Conservation (phyloP, 2,113 vertebrate species). For the Ailuropoda melanoleuca region DNA sequence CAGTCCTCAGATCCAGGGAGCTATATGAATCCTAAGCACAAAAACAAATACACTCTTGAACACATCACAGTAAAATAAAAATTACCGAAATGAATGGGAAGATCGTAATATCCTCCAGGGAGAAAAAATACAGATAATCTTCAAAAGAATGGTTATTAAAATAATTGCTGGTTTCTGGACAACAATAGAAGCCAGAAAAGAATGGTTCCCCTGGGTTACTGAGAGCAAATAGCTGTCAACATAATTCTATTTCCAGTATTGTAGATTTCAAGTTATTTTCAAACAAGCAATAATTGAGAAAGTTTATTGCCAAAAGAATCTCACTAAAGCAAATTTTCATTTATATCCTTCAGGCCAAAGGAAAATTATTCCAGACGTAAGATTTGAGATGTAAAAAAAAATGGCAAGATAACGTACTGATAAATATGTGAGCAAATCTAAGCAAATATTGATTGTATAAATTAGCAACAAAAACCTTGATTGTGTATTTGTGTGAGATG, state of each 20-base stretch:
- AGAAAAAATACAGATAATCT: neutral
- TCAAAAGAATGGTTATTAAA: neutral
- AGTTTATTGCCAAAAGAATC: neutral
- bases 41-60: neutral
- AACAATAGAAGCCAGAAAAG: neutral
- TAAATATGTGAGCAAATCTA: neutral
- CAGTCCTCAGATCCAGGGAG: neutral
- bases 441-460: neutral
- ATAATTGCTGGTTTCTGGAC: neutral
- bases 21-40: neutral
- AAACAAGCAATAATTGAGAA: neutral
- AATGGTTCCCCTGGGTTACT: neutral
- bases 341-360: neutral
- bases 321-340: neutral
- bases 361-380: neutral
- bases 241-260: neutral
- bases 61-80: slow-evolving; percentile 15
- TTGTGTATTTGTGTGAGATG: neutral
- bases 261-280: slow-evolving; percentile 1
- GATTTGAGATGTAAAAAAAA: neutral
- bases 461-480: neutral
- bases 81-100: neutral
- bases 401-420: neutral
- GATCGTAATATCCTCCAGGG: neutral
- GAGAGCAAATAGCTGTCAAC: neutral